phyloP scores from a whole-genome alignment of 2,797 vertebrate genomes.

The Diceros bicornis region DNA sequence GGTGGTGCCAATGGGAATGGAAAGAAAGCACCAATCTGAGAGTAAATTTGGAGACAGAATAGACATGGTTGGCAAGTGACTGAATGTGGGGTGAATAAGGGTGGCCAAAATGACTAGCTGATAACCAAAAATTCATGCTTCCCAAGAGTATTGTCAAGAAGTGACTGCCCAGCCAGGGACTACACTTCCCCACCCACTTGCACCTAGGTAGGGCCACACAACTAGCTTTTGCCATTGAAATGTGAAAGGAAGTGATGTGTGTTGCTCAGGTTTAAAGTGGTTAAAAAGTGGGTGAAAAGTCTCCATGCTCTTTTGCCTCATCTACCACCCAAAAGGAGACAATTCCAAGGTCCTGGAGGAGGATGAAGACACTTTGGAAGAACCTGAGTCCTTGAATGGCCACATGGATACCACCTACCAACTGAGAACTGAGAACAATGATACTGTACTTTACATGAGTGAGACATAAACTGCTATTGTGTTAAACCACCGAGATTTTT shows the following conservation, averaged over 20 bases:
- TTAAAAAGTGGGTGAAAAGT: not conserved
- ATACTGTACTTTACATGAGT: not conserved
- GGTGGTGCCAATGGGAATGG: not conserved
- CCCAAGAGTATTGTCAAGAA: not conserved
- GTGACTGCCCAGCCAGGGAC: not conserved
- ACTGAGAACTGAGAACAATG: not conserved
- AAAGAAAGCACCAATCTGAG: not conserved
- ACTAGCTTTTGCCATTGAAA: conserved; percentile 22
- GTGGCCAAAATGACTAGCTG: not conserved
- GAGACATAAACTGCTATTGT: not conserved
- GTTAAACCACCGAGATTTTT: not conserved
- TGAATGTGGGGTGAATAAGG: not conserved
- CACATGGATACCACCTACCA: not conserved
- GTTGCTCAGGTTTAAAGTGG: not conserved
- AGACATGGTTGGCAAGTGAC: not conserved
- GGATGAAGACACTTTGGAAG: not conserved
- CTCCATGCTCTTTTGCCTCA: not conserved
- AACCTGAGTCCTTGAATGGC: not conserved
- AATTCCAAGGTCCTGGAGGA: not conserved
- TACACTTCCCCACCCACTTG: not conserved
- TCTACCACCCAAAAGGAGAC: not conserved
- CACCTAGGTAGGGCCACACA: not conserved
- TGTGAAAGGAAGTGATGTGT: not conserved
- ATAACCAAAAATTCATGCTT: not conserved
- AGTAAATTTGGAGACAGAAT: not conserved